phyloP scores from a whole-genome alignment of 2,113 vertebrate genomes.

The Clarias macrocephalus region DNA sequence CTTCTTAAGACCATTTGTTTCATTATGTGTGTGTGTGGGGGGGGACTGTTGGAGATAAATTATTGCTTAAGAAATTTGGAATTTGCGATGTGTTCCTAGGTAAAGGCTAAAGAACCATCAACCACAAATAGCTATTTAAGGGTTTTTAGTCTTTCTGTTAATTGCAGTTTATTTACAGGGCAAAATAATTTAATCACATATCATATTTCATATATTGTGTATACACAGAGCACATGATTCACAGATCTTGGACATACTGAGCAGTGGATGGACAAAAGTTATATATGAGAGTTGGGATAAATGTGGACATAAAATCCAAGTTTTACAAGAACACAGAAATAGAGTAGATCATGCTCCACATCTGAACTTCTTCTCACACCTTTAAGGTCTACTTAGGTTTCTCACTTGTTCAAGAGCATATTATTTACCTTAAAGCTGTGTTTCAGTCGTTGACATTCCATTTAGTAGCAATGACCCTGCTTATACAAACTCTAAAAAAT shows the following conservation, averaged over 20 bases:
- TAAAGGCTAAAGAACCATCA: neutral
- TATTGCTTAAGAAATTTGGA: neutral
- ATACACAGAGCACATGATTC: slow-evolving; percentile 1
- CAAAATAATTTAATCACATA: slow-evolving; percentile 13
- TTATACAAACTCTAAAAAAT: slow-evolving; percentile 85
- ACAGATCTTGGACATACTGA: neutral
- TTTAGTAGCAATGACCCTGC: slow-evolving; percentile 83
- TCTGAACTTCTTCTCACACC: neutral
- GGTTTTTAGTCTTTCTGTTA: neutral
- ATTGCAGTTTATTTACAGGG: slow-evolving; percentile 8
- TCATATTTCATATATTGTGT: neutral
- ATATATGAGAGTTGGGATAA: neutral
- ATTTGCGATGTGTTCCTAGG: neutral
- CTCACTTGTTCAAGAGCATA: slow-evolving; percentile 82
- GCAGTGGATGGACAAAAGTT: neutral
- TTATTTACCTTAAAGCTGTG: slow-evolving; percentile 85
- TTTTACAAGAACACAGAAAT: neutral
- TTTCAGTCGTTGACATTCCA: slow-evolving; percentile 84
- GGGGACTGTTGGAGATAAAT: neutral
- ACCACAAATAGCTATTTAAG: neutral
- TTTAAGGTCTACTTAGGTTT: slow-evolving; percentile 73
- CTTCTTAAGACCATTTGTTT: neutral
- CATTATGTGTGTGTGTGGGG: neutral
- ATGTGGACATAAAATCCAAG: neutral
- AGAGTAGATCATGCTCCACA: neutral